Evolutionary conservation across 2,797 vertebrate genomes (phyloP), one percentile per base, ranked within the genome.

Genomic region (Myotis findleyi): DNA sequence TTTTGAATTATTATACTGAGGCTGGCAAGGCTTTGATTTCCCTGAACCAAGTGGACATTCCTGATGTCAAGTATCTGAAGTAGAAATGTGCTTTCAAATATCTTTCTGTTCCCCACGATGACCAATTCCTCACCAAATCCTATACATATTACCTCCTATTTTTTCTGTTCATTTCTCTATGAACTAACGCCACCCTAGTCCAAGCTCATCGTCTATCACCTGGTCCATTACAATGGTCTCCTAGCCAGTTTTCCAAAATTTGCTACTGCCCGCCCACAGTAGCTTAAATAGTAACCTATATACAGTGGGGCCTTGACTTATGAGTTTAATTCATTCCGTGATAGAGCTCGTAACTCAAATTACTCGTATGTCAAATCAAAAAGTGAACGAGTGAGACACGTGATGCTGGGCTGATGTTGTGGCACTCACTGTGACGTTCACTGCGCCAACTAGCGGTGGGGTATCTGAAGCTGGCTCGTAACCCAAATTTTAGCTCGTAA

Each of bases 1-100:
- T 41, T 92, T 87, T 85, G 17, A 88, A 77, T 77, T 87, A 72
- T 64, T 96, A 89, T 41, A 80, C n/a, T 51, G 62, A 85, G 10
- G 51, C 36, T 83, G 21, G 21, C 11, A 88, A 93, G 25, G 25
- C 27, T 44, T 91, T 86, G 4, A 30, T 91, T 79, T 76, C n/a
- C 21, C 6, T 82, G 18, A 79, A 79, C 57, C 33, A 91, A 71
- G 20, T 71, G 20, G 27, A 57, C 21, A 93, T 47, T 36, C 23
- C 49, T 62, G 9, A 80, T n/a, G 8, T 53, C 27, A 86, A 30
- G 62, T 89, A 75, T 68, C 27, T 87, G 79, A 93, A 68, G 14
- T 38, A 93, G 36, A 89, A 33, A 44, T 27, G 7, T 33, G 16
- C 76, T 55, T 96, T 94, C 73, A 82, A 41, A 79, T 27, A 66